Evolutionary conservation across 2,797 vertebrate species (phyloP).

Genomic region (Arctocebus calabarensis): DNA sequence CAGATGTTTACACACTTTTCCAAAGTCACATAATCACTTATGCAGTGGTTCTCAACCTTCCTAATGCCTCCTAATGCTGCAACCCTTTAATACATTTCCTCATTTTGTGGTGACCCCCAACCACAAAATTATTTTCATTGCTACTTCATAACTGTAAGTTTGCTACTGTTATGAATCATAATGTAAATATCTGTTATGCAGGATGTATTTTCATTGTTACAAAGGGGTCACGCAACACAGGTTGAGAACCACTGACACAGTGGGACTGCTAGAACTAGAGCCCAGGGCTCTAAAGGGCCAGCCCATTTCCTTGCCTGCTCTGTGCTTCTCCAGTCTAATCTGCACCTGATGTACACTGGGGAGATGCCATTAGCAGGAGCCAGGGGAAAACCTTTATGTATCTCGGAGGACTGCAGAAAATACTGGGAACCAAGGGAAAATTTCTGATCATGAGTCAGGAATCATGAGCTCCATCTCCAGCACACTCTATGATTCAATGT

Average conservation of each 20-base stretch:
- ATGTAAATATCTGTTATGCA: too few relatives aligned
- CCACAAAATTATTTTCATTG: too few relatives aligned
- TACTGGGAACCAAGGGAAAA: not conserved
- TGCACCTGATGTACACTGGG: not conserved
- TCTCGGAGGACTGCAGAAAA: not conserved
- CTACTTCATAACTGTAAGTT: too few relatives aligned
- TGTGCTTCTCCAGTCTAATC: not conserved
- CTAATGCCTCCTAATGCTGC: too few relatives aligned
- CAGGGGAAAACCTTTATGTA: not conserved
- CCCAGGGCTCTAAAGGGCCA: not conserved
- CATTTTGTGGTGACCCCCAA: too few relatives aligned
- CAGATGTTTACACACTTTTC: not conserved
- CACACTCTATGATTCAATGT: constrained; percentile 1
- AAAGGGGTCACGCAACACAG: too few relatives aligned
- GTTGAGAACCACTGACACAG: too few relatives aligned
- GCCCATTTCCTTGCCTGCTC: not conserved
- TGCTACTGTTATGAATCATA: too few relatives aligned
- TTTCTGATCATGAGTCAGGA: not conserved
- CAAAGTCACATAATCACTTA: not conserved
- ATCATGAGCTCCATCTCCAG: constrained; percentile 6
- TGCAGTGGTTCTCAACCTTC: too few relatives aligned
- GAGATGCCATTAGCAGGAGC: not conserved
- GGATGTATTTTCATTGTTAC: too few relatives aligned
- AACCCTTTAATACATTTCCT: too few relatives aligned
- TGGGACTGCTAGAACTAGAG: not conserved